Evolutionary conservation across 2,888 invertebrate genomes (phyloP).

Genomic region (Drosophila suboccidentalis): DNA sequence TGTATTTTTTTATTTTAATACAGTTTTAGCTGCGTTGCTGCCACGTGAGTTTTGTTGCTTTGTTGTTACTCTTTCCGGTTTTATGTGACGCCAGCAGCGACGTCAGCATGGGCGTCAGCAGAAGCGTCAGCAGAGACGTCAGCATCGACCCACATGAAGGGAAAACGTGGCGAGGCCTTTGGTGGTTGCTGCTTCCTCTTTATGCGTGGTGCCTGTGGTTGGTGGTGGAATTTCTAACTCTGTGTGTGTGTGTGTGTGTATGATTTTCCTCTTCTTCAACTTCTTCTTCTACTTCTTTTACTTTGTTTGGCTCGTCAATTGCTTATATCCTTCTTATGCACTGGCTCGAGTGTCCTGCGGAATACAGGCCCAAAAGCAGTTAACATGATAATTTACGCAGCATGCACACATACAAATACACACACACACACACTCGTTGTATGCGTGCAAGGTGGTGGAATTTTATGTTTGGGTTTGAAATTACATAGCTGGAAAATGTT

Average conservation of each 20-base stretch:
- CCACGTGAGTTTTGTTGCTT: conserved; percentile 10
- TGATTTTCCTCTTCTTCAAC: conserved; percentile 26
- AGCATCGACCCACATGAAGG: conserved; percentile 4
- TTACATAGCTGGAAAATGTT: conserved; percentile 51
- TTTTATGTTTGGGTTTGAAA: conserved; percentile 56
- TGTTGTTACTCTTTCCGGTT: conserved; percentile 18
- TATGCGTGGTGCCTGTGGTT: conserved; percentile 8
- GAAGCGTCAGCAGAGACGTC: background rate
- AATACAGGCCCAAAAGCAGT: conserved; percentile 35
- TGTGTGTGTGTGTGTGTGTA: conserved; percentile 15
- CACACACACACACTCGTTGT: conserved; percentile 8
- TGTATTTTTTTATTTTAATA: background rate
- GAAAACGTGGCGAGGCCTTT: conserved; percentile 9
- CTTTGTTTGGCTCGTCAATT: conserved; percentile 25
- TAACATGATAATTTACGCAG: conserved; percentile 62
- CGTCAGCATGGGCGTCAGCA: background rate
- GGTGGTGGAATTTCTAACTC: conserved; percentile 37
- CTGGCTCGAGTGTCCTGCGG: conserved; percentile 25
- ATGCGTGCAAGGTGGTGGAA: conserved; percentile 66
- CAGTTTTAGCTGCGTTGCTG: conserved; percentile 13
- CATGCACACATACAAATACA: conserved; percentile 7
- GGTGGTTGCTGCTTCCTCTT: conserved; percentile 26
- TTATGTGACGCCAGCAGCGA: conserved; percentile 9
- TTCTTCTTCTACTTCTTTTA: background rate
- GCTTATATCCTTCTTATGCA: conserved; percentile 34